Evolutionary conservation across 2,888 invertebrate genomes (phyloP), one percentile per base, ranked within the genome.

Genomic region (Synergus laeviventris): DNA sequence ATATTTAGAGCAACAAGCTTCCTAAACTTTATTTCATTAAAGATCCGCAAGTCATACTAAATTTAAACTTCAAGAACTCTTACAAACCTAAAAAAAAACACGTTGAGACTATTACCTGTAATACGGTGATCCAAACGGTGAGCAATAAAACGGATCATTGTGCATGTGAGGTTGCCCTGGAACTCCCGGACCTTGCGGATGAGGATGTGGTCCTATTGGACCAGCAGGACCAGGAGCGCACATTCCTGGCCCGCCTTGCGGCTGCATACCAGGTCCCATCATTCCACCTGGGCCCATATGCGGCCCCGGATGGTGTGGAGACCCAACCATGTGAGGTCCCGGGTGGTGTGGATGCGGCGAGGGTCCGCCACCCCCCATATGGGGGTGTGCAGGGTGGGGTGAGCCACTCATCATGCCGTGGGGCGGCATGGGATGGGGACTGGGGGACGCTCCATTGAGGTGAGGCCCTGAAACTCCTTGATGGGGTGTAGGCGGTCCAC

Each of bases 81-180:
- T 18, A 0, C 12, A 24, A 24, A 59, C 7, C 14, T 11, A 14
- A 14, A 42, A 16, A 24, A 14, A 24, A 54, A 1, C 59, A 59
- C 1, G 18, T 21, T 12, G 24, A 24, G 24, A 31, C 31, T 24
- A 11, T 91, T 91, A 93, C 93, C 93, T 93, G 91, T 92, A 93
- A 86, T 93, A 93, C 18, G 92, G 92, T 76, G 92, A 92, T 75
- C 93, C 93, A 81, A 93, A 93, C 1, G 93, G 93, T 64, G 93
- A 92, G 83, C 93, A 93, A 89, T 93, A 93, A 88, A 93, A 93
- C 0, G 93, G 93, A 84, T 93, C 93, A 83, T 91, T 91, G 87
- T 92, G 92, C 85, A 92, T 89, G 82, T 92, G 92, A 76, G 91
- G 91, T 81, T 91, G 91, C 74, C 91, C 91, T 74, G 89, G 91